Percentiles rank a stretch among this genome's conserved stretches.
Evolutionary conservation across 2,797 vertebrate genomes (phyloP).

Genomic region (Hylomyscus alleni): DNA sequence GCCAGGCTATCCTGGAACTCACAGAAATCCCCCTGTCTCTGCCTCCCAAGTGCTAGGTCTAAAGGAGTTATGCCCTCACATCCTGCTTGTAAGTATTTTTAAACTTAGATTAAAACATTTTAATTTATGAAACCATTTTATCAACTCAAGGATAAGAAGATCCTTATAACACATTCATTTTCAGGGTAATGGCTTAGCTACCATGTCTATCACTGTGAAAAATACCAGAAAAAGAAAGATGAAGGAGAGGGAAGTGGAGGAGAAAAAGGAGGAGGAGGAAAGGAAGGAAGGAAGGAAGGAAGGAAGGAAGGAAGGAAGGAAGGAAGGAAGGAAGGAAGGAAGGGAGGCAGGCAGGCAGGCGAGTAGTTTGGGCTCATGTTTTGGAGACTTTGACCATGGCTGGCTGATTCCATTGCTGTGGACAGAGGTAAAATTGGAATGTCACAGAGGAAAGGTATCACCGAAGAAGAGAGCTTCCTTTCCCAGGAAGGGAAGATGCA

Average conservation of each 20-base stretch:
- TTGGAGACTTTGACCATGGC: neutral
- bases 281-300: neutral
- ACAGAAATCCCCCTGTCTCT: neutral
- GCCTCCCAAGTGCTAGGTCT: neutral
- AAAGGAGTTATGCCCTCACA: neutral
- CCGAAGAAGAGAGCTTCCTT: neutral
- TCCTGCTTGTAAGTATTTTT: neutral
- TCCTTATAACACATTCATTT: neutral
- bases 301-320: too few species aligned
- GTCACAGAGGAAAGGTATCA: neutral
- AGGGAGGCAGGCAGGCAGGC: too few species aligned
- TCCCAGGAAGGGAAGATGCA: too few species aligned
- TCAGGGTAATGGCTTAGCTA: neutral
- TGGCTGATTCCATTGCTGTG: neutral
- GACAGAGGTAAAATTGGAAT: neutral
- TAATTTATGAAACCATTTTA: neutral
- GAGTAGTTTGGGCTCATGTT: neutral
- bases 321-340: too few species aligned
- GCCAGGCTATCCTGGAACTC: neutral
- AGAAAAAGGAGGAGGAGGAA: too few species aligned
- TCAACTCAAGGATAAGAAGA: slow-evolving; percentile 5
- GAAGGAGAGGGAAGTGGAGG: too few species aligned
- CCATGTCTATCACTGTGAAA: neutral
- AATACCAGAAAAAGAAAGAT: too few species aligned
- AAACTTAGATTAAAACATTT: neutral